Percentiles rank a stretch among this genome's conserved stretches.
phyloP scores from a whole-genome alignment of 1,140 invertebrate species.

The Drosophila persimilis region DNA sequence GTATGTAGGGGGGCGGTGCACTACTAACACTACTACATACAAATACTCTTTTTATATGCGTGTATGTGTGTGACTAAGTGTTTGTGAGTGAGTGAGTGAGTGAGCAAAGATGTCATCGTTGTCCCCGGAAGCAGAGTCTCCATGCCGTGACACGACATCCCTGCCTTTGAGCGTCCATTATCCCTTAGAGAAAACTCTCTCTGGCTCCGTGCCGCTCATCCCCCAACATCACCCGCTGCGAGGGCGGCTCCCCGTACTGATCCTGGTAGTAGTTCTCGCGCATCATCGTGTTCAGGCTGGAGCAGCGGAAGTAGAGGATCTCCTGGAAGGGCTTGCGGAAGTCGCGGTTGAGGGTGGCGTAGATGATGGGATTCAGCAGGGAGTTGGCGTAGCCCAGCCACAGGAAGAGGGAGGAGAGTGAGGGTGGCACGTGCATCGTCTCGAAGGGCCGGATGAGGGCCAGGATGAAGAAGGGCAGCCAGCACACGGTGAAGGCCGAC shows the following conservation, averaged over 20 bases:
- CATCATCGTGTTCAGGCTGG: slow-evolving; percentile 95
- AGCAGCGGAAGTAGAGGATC: slow-evolving; percentile 94
- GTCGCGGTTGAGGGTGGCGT: slow-evolving; percentile 95
- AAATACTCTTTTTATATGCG: slow-evolving; percentile 62
- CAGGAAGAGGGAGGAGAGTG: slow-evolving; percentile 89
- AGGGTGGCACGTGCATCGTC: slow-evolving; percentile 88
- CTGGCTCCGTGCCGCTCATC: slow-evolving; percentile 80
- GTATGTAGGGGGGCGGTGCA: slow-evolving; percentile 36
- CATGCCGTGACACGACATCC: too few species aligned
- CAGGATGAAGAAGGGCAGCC: slow-evolving; percentile 98
- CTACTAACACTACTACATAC: slow-evolving; percentile 71
- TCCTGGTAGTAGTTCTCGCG: slow-evolving; percentile 95
- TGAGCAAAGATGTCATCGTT: not conserved
- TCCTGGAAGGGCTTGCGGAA: slow-evolving; percentile 96
- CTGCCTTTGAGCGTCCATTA: too few species aligned
- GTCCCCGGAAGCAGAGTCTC: too few species aligned
- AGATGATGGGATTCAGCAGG: slow-evolving; percentile 96
- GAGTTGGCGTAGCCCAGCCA: slow-evolving; percentile 98
- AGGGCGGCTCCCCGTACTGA: slow-evolving; percentile 91
- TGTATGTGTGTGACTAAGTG: slow-evolving; percentile 3
- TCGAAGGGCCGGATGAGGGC: slow-evolving; percentile 93
- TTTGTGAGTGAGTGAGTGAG: slow-evolving; percentile 11
- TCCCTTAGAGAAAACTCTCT: slow-evolving; percentile 80
- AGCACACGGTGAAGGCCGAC: slow-evolving; percentile 98
- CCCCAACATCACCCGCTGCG: slow-evolving; percentile 82